Base-by-base conservation (phyloP, 2,797 vertebrate genomes). In the Etheostoma perlongum region DNA sequence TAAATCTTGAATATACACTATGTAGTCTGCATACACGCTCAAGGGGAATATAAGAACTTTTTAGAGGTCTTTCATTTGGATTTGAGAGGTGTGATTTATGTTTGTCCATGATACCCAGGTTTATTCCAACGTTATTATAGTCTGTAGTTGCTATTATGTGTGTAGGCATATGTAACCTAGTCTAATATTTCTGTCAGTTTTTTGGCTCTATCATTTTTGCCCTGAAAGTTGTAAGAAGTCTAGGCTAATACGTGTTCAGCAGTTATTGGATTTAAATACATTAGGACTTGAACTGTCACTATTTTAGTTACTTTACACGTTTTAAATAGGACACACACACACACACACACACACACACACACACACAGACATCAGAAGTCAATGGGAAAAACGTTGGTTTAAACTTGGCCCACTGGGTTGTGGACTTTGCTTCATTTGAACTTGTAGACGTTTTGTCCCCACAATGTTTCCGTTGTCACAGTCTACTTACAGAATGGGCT, bases 381-480 rank as follows among this genome's bases (percentile, higher is more conserved):
- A 9, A 6, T 58, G 63, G 47, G 58, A 60, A 68, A 65, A 57
- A 68, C 36, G 53, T 25, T 61, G 55, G 14, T 63, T 47, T 30
- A 47, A 54, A 81, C 44, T 79, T 25, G 55, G 23, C 63, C 55
- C 53, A 16, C 23, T 66, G n/a, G 53, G 40, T 57, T 78, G 74
- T 44, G 57, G 74, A 82, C 77, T 80, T 79, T 67, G 75, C 79
- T 83, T 69, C 61, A 57, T 84, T 81, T 84, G 70, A 89, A 81
- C 82, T 76, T 76, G 67, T 68, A 54, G 51, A 78, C 25, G 30
- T 78, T 82, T 79, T 68, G 79, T 81, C 81, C 74, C 80, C 83
- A 78, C 76, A 79, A 47, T 82, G 86, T 91, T 90, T 89, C 87
- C 84, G 73, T 86, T 87, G 89, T 90, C 85, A 88, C 82, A 78